Evolutionary conservation across 2,797 vertebrate genomes (phyloP).

Genomic region (Acrossocheilus wenchowensis): DNA sequence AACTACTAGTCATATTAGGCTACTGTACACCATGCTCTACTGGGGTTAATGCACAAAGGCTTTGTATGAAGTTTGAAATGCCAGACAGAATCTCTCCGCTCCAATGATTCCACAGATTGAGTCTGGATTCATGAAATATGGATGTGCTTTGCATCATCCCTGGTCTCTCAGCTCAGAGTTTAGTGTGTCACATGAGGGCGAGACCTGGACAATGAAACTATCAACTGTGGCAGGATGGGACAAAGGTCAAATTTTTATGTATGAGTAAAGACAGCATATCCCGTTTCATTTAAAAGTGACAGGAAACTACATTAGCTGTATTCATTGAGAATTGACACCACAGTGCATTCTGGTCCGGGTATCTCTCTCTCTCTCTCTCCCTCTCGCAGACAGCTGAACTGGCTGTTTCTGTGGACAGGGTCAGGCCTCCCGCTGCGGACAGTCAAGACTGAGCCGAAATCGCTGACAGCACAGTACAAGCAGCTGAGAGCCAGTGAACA

Average conservation of each 20-base stretch:
- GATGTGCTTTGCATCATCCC: slow-evolving; percentile 61
- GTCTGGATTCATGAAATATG: slow-evolving; percentile 66
- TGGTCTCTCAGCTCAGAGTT: slow-evolving; percentile 22
- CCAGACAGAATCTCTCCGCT: slow-evolving; percentile 44
- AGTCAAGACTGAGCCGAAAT: slow-evolving; percentile 57
- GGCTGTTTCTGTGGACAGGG: slow-evolving; percentile 45
- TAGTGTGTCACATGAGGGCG: slow-evolving; percentile 20
- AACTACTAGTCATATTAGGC: background rate
- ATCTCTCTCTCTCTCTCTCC: background rate
- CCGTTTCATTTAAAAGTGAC: slow-evolving; percentile 17
- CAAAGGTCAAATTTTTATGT: slow-evolving; percentile 14
- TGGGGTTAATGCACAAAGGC: background rate
- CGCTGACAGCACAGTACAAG: slow-evolving; percentile 68
- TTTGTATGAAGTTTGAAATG: slow-evolving; percentile 33
- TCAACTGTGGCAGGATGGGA: background rate
- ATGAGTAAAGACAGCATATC: slow-evolving; percentile 6
- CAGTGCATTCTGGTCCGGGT: background rate
- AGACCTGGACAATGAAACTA: slow-evolving; percentile 16
- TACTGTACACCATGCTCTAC: background rate
- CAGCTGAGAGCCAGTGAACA: slow-evolving; percentile 66
- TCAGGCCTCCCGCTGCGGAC: slow-evolving; percentile 25
- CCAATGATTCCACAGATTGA: slow-evolving; percentile 66
- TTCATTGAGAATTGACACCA: slow-evolving; percentile 16
- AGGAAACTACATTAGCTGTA: slow-evolving; percentile 22
- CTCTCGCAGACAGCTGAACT: slow-evolving; percentile 44